A percentile compares a stretch with the other conserved stretches of the same genome.
phyloP scores from a whole-genome alignment of 2,888 invertebrate species.

The Hemithea aestivaria region DNA sequence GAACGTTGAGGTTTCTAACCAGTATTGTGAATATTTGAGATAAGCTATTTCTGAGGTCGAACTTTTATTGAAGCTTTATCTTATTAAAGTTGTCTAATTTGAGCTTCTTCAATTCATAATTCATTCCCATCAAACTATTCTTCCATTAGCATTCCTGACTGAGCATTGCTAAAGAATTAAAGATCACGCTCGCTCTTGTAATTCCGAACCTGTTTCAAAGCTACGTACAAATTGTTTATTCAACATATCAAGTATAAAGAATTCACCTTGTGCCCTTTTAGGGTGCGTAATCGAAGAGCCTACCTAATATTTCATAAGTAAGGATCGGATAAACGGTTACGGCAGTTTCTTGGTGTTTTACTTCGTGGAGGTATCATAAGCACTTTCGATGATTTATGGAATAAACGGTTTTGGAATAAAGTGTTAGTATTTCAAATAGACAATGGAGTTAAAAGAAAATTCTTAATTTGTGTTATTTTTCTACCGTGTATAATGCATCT shows the following conservation, averaged over 20 bases:
- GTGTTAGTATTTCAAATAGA: too few relatives aligned
- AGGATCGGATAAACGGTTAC: slow-evolving; percentile 8
- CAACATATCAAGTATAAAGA: slow-evolving; percentile 36
- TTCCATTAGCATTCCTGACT: not conserved
- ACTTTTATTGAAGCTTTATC: too few relatives aligned
- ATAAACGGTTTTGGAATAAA: too few relatives aligned
- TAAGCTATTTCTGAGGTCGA: too few relatives aligned
- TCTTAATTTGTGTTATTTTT: too few relatives aligned
- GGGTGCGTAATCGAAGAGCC: slow-evolving; percentile 19
- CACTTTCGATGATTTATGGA: slow-evolving; percentile 12
- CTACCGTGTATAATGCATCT: too few relatives aligned
- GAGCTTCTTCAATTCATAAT: slow-evolving; percentile 12
- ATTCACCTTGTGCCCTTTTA: slow-evolving; percentile 33
- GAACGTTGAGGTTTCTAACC: too few relatives aligned
- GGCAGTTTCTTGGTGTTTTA: slow-evolving; percentile 11
- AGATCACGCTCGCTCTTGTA: slow-evolving; percentile 9
- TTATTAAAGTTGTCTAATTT: too few relatives aligned
- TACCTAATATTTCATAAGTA: slow-evolving; percentile 17
- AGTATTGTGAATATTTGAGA: too few relatives aligned
- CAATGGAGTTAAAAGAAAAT: too few relatives aligned
- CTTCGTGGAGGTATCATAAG: slow-evolving; percentile 4
- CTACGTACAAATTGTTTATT: slow-evolving; percentile 33
- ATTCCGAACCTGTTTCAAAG: slow-evolving; percentile 14
- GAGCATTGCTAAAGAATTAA: slow-evolving; percentile 8
- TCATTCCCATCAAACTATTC: too few relatives aligned